Conservation (phyloP, 1,140 invertebrate species). For the Calosoma granatense region DNA sequence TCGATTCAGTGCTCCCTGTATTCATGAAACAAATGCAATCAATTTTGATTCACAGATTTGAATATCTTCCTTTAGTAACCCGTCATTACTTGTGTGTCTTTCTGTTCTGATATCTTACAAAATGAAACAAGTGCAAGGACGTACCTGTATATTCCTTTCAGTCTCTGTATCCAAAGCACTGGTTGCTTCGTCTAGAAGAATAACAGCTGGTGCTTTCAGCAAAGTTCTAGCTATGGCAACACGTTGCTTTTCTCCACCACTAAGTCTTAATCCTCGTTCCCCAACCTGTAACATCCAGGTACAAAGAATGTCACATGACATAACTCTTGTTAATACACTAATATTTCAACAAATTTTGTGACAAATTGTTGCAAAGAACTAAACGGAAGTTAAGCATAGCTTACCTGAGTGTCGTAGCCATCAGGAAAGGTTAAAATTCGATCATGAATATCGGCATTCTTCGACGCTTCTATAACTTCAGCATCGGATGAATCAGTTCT, state of each 20-base stretch:
- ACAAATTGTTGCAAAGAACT: too few relatives aligned
- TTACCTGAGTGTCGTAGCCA: slow-evolving; percentile 73
- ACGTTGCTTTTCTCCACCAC: slow-evolving; percentile 88
- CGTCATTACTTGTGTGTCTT: background rate
- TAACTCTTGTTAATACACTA: background rate
- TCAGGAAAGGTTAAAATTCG: slow-evolving; percentile 84
- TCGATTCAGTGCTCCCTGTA: slow-evolving; percentile 48
- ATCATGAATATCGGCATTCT: slow-evolving; percentile 88
- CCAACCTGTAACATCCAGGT: slow-evolving; percentile 48
- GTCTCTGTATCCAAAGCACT: slow-evolving; percentile 77
- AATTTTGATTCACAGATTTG: background rate
- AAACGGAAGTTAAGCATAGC: slow-evolving; percentile 10
- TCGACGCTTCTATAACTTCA: slow-evolving; percentile 81
- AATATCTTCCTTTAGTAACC: background rate
- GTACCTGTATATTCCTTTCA: slow-evolving; percentile 69
- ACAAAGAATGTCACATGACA: too few relatives aligned
- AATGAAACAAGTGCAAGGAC: background rate
- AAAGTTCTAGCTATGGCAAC: slow-evolving; percentile 88
- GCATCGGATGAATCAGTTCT: slow-evolving; percentile 62
- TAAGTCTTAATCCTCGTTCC: slow-evolving; percentile 66
- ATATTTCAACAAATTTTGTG: background rate
- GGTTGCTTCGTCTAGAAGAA: slow-evolving; percentile 85
- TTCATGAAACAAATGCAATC: background rate
- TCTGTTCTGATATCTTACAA: background rate
- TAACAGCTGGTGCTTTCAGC: slow-evolving; percentile 54